Percentiles rank a stretch among this genome's conserved stretches.
These are phyloP conservation scores for Cerastis rubricosa DNA, from an alignment of 2,888 invertebrate species.

Conservation along the genomic window DNA sequence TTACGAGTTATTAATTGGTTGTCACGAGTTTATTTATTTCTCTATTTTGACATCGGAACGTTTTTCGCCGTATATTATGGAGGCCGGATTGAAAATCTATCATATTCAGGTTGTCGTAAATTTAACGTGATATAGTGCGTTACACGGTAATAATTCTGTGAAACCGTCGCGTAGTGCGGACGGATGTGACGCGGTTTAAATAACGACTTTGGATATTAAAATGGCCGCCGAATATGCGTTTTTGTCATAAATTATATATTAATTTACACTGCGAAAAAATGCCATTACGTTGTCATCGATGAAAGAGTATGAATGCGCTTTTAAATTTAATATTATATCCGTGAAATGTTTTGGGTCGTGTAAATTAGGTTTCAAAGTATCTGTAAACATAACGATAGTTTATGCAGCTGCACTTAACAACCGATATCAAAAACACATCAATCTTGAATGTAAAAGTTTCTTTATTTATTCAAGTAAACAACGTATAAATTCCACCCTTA, in stretches of 20 bases:
- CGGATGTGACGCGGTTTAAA: constrained; percentile 88
- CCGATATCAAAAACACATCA: constrained; percentile 61
- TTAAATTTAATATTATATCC: constrained; percentile 54
- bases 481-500: constrained; percentile 51
- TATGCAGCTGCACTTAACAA: constrained; percentile 52
- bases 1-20: constrained; percentile 91
- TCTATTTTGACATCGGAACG: constrained; percentile 89
- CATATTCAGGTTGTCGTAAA: constrained; percentile 91
- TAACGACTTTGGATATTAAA: constrained; percentile 88
- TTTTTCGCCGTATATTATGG: constrained; percentile 89
- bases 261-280: constrained; percentile 67
- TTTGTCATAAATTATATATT: constrained; percentile 74
- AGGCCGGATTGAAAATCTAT: constrained; percentile 90
- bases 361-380: constrained; percentile 52
- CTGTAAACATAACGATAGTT: constrained; percentile 45
- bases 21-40: constrained; percentile 90
- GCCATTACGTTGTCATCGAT: constrained; percentile 62
- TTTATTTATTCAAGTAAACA: constrained; percentile 58
- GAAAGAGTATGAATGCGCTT: constrained; percentile 60
- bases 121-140: constrained; percentile 89
- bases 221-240: constrained; percentile 81
- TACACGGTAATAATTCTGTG: constrained; percentile 89
- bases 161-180: constrained; percentile 88
- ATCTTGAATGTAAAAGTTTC: constrained; percentile 46
- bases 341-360: constrained; percentile 47